Evolutionary conservation across 2,113 vertebrate genomes (phyloP).

Genomic region (Phalacrocorax aristotelis): DNA sequence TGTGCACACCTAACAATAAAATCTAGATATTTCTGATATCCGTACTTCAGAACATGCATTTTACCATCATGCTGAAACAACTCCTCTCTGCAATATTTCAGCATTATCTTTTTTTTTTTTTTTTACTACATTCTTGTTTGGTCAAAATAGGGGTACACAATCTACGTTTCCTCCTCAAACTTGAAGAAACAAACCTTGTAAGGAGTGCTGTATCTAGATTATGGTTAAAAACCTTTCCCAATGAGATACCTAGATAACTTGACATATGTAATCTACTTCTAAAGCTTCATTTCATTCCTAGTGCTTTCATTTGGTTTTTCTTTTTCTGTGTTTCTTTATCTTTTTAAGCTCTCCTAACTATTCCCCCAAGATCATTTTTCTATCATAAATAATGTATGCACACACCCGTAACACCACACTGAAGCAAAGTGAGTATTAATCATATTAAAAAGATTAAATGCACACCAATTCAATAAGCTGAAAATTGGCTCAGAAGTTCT

Average conservation of each 20-base stretch:
- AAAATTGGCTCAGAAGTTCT: background rate
- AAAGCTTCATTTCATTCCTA: background rate
- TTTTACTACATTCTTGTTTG: rapidly evolving
- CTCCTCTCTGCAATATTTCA: too few species aligned
- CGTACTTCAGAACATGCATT: background rate
- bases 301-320: background rate
- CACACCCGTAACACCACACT: background rate
- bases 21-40: background rate
- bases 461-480: background rate
- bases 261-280: background rate
- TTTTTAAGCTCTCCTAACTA: background rate
- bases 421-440: background rate
- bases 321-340: background rate
- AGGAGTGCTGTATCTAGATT: background rate
- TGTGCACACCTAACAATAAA: background rate
- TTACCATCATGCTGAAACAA: background rate
- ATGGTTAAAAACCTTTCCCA: background rate
- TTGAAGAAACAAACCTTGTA: too few species aligned
- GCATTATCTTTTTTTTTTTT: background rate
- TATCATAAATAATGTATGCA: background rate
- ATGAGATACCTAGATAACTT: background rate
- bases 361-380: background rate
- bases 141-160: background rate
- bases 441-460: background rate
- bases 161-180: background rate